Conservation (phyloP, 1,140 invertebrate genomes). For the Zaprionus inermis region DNA sequence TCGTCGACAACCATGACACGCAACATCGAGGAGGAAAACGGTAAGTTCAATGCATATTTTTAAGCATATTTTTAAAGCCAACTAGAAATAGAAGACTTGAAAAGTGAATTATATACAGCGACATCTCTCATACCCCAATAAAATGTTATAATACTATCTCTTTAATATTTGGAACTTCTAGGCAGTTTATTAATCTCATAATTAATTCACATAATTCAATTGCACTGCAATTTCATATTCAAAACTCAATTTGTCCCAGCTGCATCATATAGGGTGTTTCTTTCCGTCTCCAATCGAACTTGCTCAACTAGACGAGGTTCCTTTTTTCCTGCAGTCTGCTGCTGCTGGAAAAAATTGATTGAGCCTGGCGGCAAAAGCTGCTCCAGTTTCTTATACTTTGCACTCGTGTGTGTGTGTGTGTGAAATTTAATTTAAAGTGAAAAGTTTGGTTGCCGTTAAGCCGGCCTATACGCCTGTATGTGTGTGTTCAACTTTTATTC, state of each 20-base stretch:
- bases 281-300: not conserved
- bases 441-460: constrained; percentile 74
- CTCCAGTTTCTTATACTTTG: constrained; percentile 38
- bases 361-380: constrained; percentile 42
- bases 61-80: not conserved
- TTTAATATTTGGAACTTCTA: no score
- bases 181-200: not conserved
- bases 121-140: no score
- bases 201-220: not conserved
- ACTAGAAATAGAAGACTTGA: not conserved
- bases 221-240: not conserved
- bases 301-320: not conserved
- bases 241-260: not conserved
- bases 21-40: constrained; percentile 82
- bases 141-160: no score
- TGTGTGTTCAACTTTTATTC: constrained; percentile 64
- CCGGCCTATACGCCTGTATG: constrained; percentile 19
- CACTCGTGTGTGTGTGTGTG: constrained; percentile 17
- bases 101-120: no score
- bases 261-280: not conserved
- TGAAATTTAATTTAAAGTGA: constrained; percentile 74
- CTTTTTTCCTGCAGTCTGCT: not conserved
- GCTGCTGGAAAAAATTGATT: constrained; percentile 45
- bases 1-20: constrained; percentile 79
- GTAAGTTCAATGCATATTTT: constrained; percentile 57